Percentiles rank a stretch among this genome's conserved stretches.
These are phyloP conservation scores for Oryzias javanicus DNA, from an alignment of 2,113 vertebrate genomes.

Conservation along the genomic window DNA sequence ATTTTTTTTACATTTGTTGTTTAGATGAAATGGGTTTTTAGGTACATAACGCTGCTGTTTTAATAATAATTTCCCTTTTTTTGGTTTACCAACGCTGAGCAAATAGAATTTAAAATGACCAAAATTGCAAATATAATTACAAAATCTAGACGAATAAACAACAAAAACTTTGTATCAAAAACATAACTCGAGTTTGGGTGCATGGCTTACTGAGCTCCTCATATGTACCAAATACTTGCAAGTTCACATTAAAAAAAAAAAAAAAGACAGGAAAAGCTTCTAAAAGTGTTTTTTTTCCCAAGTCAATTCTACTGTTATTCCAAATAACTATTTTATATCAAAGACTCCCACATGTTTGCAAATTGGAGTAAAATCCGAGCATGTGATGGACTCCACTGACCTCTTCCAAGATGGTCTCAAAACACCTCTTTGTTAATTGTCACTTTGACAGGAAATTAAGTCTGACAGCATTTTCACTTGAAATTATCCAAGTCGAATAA, in stretches of 20 bases:
- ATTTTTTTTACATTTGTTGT: neutral
- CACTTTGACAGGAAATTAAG: slow-evolving; percentile 82
- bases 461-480: slow-evolving; percentile 85
- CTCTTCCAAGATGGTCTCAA: slow-evolving; percentile 78
- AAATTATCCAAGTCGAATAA: slow-evolving; percentile 66
- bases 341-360: slow-evolving; percentile 86
- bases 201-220: too few species aligned
- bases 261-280: slow-evolving; percentile 73
- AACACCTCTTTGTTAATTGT: slow-evolving; percentile 79
- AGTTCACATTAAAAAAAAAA: slow-evolving; percentile 76
- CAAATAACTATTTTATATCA: slow-evolving; percentile 80
- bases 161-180: too few species aligned
- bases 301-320: slow-evolving; percentile 75
- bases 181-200: too few species aligned
- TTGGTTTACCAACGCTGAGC: too few species aligned
- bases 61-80: too few species aligned
- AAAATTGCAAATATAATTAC: too few species aligned
- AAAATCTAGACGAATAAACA: too few species aligned
- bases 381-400: slow-evolving; percentile 76
- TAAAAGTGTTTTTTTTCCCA: slow-evolving; percentile 79
- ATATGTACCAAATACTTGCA: slow-evolving; percentile 9
- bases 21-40: too few species aligned
- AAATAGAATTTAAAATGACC: too few species aligned
- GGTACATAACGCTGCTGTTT: too few species aligned
- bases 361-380: slow-evolving; percentile 81